Base-by-base conservation (phyloP, 2,113 vertebrate species). In the Anolis sagrei region DNA sequence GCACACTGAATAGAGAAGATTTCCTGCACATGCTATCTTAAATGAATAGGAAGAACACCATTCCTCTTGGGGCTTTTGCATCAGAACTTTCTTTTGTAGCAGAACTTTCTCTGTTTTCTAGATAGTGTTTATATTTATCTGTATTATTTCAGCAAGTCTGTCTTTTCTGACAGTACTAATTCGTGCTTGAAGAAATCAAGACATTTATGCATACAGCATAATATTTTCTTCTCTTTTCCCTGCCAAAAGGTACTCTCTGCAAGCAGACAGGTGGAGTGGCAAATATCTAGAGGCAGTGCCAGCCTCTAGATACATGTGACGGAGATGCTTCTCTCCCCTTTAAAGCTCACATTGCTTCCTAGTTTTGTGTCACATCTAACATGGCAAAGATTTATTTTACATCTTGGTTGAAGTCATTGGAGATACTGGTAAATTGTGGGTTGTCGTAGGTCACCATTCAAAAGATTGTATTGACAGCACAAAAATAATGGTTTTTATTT, bases 91-190 rank as follows among this genome's bases (percentile, higher is more conserved):
- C 32, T 54, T 49, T n/a, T 36, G 74, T 21, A 29, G n/a, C n/a
- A n/a, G n/a, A n/a, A n/a, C n/a, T n/a, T n/a, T n/a, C n/a, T n/a
- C 54, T 84, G 21, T 66, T 62, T 39, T 14, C 11, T 5, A 44
- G 39, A 5, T 5, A 2, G 25, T 64, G 29, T 68, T 29, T 10
- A 68, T 68, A 11, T 68, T 27, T 27, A 9, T 68, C 29, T 29
- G 29, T 68, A 10, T 29, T 27, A 0, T 61, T 89, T 18, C 7
- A 49, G 8, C 29, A 3, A 44, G n/a, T 0, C 0, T 7, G 18
- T 58, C 54, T 27, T 0, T 0, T 23, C 81, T n/a, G 5, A 0
- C 4, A 0, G 8, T 58, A 11, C 19, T 14, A 7, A 21, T 34
- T 85, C 11, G 0, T 0, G 25, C 0, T 36, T 68, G 0, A 0